Base-by-base conservation (phyloP, 2,888 invertebrate species). In the Oligia fasciuncula region DNA sequence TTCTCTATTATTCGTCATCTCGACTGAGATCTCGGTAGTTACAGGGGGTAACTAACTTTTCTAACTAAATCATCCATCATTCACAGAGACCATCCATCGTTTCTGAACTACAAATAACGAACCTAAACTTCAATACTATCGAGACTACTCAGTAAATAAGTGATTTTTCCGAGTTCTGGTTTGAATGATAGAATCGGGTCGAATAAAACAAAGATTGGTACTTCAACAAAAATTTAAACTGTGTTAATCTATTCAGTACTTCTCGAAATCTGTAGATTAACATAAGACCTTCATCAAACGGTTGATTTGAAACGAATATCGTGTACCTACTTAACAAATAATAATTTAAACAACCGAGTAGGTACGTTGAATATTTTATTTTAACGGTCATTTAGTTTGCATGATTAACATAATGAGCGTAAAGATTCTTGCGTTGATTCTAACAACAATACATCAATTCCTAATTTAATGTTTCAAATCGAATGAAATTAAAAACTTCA, bases 251-350 rank as follows among this genome's bases (percentile, higher is more conserved):
- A 84, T 80, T 29, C 40, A 51, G 23, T 72, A 57, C 35, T 69
- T 54, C 68, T 82, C 49, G 67, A 77, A 77, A 77, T 66, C 62
- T 82, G 60, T 29, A 46, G 17, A 83, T 86, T 83, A 83, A 83
- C 78, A 73, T 78, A 67, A 29, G 51, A 51, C 86, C 84, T 84
- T 84, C 77, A 82, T 72, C 2, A 29, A 68, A 49, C 14, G 57
- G 19, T 62, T 35, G 11, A 86, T 66, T 73, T 73, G 13, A 69
- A 86, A 77, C n/a, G 49, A 66, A 46, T 54, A 76, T 68, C n/a
- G 67, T 82, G 46, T 60, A 66, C 51, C 23, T 43, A 60, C 29
- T 17, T 49, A 67, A 49, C n/a, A 57, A 69, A 77, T 69, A 62
- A 65, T 76, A 54, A 57, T 66, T 62, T 51, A 63, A 68, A 19